These are phyloP conservation scores for Drosophila emarginata DNA, from an alignment of 2,888 invertebrate species.

Conservation along the genomic window DNA sequence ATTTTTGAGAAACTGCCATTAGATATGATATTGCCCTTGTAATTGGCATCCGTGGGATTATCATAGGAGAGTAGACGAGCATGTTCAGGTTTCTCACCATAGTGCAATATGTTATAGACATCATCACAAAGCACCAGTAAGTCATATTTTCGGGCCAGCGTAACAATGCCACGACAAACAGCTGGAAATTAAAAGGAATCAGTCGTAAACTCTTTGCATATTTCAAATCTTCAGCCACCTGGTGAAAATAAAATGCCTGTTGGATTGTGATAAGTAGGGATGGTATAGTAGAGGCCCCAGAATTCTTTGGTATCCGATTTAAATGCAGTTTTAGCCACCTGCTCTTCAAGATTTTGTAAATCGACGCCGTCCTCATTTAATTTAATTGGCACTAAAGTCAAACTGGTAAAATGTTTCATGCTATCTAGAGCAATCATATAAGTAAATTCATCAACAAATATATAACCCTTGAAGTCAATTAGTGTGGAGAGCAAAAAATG, in stretches of 20 bases:
- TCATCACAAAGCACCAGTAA: conserved; percentile 85
- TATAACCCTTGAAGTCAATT: conserved; percentile 83
- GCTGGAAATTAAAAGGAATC: conserved; percentile 59
- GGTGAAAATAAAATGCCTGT: conserved; percentile 84
- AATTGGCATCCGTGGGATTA: conserved; percentile 78
- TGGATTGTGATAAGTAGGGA: conserved; percentile 86
- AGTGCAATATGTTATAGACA: conserved; percentile 86
- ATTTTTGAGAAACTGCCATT: conserved; percentile 87
- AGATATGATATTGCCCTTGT: conserved; percentile 85
- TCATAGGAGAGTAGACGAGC: conserved; percentile 85
- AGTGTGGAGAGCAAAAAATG: conserved; percentile 84
- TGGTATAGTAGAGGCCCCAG: conserved; percentile 84
- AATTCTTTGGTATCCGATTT: conserved; percentile 82
- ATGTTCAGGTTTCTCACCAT: conserved; percentile 82
- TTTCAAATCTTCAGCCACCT: conserved; percentile 68
- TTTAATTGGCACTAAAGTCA: conserved; percentile 84
- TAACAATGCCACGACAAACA: conserved; percentile 82
- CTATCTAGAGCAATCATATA: conserved; percentile 85
- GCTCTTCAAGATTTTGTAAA: conserved; percentile 82
- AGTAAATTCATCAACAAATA: conserved; percentile 87
- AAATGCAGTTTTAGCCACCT: conserved; percentile 79
- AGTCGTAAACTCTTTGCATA: neutral
- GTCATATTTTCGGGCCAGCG: conserved; percentile 82
- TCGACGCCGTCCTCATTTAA: conserved; percentile 84
- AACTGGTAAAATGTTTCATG: conserved; percentile 84